These are phyloP conservation scores for Hololepta plana DNA, from an alignment of 2,888 invertebrate species.

Conservation along the genomic window DNA sequence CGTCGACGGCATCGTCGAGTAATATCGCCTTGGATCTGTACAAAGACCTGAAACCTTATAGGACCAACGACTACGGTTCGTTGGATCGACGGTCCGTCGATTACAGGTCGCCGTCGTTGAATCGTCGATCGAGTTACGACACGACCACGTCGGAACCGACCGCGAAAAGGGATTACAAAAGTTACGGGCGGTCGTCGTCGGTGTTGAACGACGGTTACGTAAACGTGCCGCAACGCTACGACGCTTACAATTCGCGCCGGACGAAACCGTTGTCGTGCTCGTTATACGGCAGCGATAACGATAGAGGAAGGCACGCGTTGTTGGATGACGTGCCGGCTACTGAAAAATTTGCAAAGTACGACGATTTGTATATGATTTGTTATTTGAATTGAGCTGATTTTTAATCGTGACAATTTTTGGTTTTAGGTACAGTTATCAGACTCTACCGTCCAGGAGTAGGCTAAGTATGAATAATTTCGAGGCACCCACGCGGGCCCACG, in stretches of 20 bases:
- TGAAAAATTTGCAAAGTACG: conserved; percentile 25
- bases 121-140: conserved; percentile 13
- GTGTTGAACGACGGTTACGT: conserved; percentile 23
- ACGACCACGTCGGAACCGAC: conserved; percentile 14
- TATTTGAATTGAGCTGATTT: too few relatives aligned
- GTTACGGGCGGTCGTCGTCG: conserved; percentile 20
- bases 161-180: conserved; percentile 13
- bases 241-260: conserved; percentile 23
- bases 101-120: conserved; percentile 13
- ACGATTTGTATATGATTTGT: too few relatives aligned
- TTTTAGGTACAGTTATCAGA: conserved; percentile 19
- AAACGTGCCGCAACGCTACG: conserved; percentile 23
- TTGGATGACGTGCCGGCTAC: conserved; percentile 22
- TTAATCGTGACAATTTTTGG: too few relatives aligned
- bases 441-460: conserved; percentile 18
- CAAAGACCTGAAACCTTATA: conserved; percentile 14
- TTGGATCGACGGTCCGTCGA: conserved; percentile 18
- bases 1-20: conserved; percentile 17
- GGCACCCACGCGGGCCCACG: too few relatives aligned
- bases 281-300: conserved; percentile 10
- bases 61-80: conserved; percentile 16
- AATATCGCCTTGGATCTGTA: conserved; percentile 22
- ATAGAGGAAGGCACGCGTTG: conserved; percentile 18
- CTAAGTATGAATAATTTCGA: too few relatives aligned
- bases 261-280: conserved; percentile 19